Evolutionary conservation across 1,140 invertebrate species (phyloP).

Genomic region (Pemphigus obesinymphae): DNA sequence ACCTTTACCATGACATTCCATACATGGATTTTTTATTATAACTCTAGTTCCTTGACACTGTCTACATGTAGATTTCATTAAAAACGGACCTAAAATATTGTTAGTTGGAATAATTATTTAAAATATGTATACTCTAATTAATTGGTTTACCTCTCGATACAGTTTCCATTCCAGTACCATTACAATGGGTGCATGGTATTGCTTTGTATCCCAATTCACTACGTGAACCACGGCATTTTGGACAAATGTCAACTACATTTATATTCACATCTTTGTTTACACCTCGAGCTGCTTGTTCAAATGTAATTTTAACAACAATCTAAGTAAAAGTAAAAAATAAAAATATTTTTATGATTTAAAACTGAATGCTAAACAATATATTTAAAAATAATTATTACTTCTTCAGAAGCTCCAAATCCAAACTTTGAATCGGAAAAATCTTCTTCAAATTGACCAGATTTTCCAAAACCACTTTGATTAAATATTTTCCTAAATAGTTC

Average conservation of each 20-base stretch:
- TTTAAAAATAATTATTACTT: constrained; percentile 56
- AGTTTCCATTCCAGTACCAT: constrained; percentile 96
- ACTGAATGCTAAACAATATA: neutral
- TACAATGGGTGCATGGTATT: constrained; percentile 82
- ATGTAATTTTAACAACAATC: constrained; percentile 79
- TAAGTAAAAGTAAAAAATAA: neutral
- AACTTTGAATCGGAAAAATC: constrained; percentile 73
- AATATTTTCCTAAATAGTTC: constrained; percentile 91
- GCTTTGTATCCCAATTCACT: constrained; percentile 85
- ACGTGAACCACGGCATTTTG: constrained; percentile 77
- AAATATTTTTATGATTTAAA: constrained; percentile 56
- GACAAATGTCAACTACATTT: constrained; percentile 89
- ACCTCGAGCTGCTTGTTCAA: constrained; percentile 92
- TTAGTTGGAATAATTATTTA: neutral
- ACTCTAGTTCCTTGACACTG: constrained; percentile 83
- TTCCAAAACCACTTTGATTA: constrained; percentile 63
- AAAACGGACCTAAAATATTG: constrained; percentile 74
- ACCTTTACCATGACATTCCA: constrained; percentile 90
- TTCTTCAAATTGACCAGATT: constrained; percentile 54
- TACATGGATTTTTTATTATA: constrained; percentile 86
- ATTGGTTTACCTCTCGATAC: constrained; percentile 68
- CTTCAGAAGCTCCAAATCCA: constrained; percentile 79
- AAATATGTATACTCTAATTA: neutral
- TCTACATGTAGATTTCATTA: constrained; percentile 94
- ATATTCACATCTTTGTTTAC: constrained; percentile 89